Evolutionary conservation across 2,797 vertebrate genomes (phyloP), one percentile per base, ranked within the genome.

Genomic region (Psittacula derbiana): DNA sequence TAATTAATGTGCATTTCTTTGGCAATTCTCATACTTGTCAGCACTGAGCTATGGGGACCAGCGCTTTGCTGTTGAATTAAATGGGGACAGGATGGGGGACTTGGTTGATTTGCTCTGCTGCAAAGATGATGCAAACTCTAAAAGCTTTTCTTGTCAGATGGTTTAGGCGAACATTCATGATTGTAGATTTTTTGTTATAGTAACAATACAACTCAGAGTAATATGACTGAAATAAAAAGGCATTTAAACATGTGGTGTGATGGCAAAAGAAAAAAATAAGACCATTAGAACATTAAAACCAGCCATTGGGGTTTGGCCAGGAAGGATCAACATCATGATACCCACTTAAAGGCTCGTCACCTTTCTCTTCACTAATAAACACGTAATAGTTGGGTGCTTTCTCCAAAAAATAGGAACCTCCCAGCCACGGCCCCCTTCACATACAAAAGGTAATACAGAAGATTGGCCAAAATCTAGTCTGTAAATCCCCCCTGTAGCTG

Each of bases 1-100:
- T 92, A 94, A 97, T 97, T 95, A 93, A 94, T 95, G 78, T 93
- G 92, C 73, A 88, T 95, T 92, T 94, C 84, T 96, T 80, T 88
- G 75, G 88, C 86, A 83, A 76, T 89, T 96, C 97, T 95, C 65
- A 90, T 89, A 90, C 83, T 75, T 93, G 75, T 90, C 91, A 96
- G 83, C 2, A 0, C 44, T 52, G 92, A 88, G 79, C 86, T 74
- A 40, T 25, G 58, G 80, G 65, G 80, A 91, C 66, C 19, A 43
- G 71, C 0, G 8, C 60, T 86, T 88, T 84, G 47, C 53, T 80
- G 71, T 53, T 83, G 90, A 92, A 70, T 95, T 91, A 89, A 86
- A 66, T 44, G 36, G 30, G 40, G 62, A 27, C 61, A 82, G 58
- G 67, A 89, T 2, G 8, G 30, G 31, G 43, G 23, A 18, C 38